These are phyloP conservation scores for Gymnocephalus cernua DNA, from an alignment of 2,113 vertebrate genomes.

Conservation along the genomic window DNA sequence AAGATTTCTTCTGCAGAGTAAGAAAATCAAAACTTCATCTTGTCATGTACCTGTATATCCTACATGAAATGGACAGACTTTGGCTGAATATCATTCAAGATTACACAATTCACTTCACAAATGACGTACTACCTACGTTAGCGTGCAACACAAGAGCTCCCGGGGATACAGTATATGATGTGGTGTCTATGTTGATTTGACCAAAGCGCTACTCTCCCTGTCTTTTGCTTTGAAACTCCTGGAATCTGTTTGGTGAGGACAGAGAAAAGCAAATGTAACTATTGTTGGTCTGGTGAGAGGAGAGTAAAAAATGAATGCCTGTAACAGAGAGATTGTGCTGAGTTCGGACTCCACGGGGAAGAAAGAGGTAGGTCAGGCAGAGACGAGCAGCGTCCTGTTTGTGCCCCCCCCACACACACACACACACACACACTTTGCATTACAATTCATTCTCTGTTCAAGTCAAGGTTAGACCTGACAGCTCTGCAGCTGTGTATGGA, in stretches of 20 bases:
- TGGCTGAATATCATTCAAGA: not conserved
- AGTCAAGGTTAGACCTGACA: constrained; percentile 77
- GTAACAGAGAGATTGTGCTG: constrained; percentile 49
- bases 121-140: not conserved
- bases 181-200: not conserved
- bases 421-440: constrained; percentile 42
- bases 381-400: constrained; percentile 67
- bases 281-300: not conserved
- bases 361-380: constrained; percentile 48
- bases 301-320: not conserved
- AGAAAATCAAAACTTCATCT: not conserved
- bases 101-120: not conserved
- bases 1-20: not conserved
- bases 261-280: constrained; percentile 10
- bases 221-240: constrained; percentile 18
- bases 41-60: not conserved
- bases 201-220: constrained; percentile 12
- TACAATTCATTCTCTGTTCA: constrained; percentile 63
- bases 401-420: constrained; percentile 27
- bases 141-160: constrained; percentile 1
- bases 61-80: not conserved
- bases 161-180: not conserved
- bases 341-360: constrained; percentile 53
- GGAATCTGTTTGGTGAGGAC: not conserved
- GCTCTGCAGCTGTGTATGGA: constrained; percentile 54